Base-by-base conservation (phyloP, 2,888 invertebrate species). In the Subacronicta megacephala region DNA sequence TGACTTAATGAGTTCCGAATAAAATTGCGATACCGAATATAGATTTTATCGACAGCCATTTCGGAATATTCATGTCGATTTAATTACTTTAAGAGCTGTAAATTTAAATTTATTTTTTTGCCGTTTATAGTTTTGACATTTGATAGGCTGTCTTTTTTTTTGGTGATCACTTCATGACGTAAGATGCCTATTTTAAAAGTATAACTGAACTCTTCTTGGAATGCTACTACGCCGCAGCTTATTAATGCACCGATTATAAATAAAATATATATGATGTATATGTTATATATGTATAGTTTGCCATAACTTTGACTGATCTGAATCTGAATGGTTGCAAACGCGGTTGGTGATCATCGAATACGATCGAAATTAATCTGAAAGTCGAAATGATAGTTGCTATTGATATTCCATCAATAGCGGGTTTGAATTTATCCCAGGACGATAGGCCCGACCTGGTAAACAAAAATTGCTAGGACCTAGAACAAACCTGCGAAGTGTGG, bases 1-100 rank as follows among this genome's bases (percentile, higher is more conserved):
- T 29, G 49, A 62, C 17, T 60, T 64, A 66, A 75, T 75, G 44
- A 64, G 49, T 56, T 43, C 37, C 44, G 60, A 71, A 59, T 47
- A 51, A 45, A 58, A 40, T 54, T 49, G 54, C 57, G 33, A 52
- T 40, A 36, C 63, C 58, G 35, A 62, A 50, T 54, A 60, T 16
- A 58, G 54, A 75, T 75, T 62, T 65, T 62, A 73, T 64, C 40
- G 57, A 0, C 35, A 10, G 36, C 46, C 55, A 53, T 74, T 52
- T 58, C 31, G 10, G 20, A 54, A 58, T 69, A 61, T 70, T 52
- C 31, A 61, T 65, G 50, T 29, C 17, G 18, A 29, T 68, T 61
- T 62, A 62, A 68, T 72, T 62, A 38, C 37, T 55, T 26, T 38
- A 23, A n/a, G 7, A 42, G 29, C 35, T 49, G 51, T 47, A 49